A percentile compares a stretch with the other conserved stretches of the same genome.
phyloP scores from a whole-genome alignment of 2,113 vertebrate genomes.

The Nycticorax nycticorax region DNA sequence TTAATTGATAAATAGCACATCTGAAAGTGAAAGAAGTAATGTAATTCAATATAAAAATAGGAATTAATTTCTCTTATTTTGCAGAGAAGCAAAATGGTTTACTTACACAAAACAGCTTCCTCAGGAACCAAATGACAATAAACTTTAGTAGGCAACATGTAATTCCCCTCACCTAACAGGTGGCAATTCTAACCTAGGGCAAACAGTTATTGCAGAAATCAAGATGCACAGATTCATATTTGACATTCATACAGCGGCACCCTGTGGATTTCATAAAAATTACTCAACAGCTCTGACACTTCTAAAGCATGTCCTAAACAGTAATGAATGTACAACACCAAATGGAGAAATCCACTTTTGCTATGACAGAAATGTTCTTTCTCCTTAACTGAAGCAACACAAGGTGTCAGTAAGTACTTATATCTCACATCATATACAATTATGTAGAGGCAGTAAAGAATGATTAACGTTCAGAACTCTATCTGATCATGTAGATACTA shows the following conservation, averaged over 20 bases:
- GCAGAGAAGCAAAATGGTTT: neutral
- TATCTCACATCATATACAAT: neutral
- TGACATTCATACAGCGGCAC: neutral
- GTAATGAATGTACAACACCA: neutral
- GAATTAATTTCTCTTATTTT: neutral
- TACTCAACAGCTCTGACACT: neutral
- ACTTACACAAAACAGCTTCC: neutral
- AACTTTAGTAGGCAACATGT: neutral
- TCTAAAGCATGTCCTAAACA: neutral
- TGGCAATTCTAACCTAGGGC: neutral
- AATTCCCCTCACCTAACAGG: neutral
- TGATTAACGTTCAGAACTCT: neutral
- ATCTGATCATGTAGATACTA: neutral
- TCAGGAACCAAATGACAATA: neutral
- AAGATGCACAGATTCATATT: neutral
- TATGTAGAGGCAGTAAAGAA: neutral
- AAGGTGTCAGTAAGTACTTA: neutral
- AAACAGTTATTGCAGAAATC: neutral
- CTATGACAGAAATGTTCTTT: neutral
- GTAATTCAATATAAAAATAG: neutral
- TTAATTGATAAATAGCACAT: neutral
- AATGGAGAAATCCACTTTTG: neutral
- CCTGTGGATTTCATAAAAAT: neutral
- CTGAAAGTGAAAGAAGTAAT: neutral
- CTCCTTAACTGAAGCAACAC: neutral